phyloP scores from a whole-genome alignment of 2,797 vertebrate species.

The Phataginus tricuspis region DNA sequence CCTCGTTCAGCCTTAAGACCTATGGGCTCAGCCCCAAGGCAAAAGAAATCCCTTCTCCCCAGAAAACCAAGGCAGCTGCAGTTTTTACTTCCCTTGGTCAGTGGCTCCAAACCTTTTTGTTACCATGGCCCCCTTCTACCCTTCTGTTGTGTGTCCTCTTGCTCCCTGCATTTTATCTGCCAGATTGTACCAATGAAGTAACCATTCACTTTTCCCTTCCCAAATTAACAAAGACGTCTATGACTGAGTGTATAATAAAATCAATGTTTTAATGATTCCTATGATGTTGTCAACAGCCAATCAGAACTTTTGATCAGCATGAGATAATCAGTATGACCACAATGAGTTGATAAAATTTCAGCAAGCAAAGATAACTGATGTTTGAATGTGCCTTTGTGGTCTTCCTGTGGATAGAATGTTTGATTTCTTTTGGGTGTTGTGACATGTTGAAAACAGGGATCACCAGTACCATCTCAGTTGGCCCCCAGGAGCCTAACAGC shows the following conservation, averaged over 20 bases:
- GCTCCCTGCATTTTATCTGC: conserved; percentile 35
- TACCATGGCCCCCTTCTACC: neutral
- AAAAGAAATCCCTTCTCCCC: neutral
- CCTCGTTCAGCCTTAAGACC: conserved; percentile 55
- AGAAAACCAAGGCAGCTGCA: conserved; percentile 8
- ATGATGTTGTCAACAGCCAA: conserved; percentile 64
- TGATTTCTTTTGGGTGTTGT: conserved; percentile 50
- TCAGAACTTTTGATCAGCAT: conserved; percentile 60
- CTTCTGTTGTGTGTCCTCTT: neutral
- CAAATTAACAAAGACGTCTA: conserved; percentile 60
- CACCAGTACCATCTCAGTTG: neutral
- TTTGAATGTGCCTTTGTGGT: conserved; percentile 68
- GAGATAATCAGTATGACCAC: conserved; percentile 51
- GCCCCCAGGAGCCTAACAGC: neutral
- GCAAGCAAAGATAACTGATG: conserved; percentile 60
- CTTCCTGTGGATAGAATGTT: conserved; percentile 52
- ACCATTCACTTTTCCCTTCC: conserved; percentile 57
- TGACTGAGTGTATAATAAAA: conserved; percentile 75
- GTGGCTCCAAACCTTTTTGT: conserved; percentile 47
- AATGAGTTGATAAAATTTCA: conserved; percentile 63
- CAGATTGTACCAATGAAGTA: conserved; percentile 36
- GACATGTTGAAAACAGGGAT: neutral
- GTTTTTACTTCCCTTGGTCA: neutral
- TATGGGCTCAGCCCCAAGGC: conserved; percentile 54
- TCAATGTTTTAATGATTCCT: conserved; percentile 49